Evolutionary conservation across 2,797 vertebrate genomes (phyloP), one percentile per base, ranked within the genome.

Genomic region (Acrossocheilus fasciatus): DNA sequence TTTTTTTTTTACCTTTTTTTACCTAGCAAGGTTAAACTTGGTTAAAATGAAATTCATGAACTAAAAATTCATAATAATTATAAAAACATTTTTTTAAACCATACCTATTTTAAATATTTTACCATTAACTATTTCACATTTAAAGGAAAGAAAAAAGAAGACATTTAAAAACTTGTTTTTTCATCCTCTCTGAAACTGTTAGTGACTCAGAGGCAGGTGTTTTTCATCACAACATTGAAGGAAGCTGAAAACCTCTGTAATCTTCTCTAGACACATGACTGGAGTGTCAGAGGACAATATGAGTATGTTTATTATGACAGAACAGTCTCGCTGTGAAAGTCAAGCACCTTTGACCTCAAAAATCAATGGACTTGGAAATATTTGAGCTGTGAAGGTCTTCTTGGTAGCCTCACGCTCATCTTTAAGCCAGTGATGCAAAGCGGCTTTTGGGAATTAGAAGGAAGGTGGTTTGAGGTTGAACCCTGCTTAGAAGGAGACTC

Each of bases 401-500:
- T 81, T 26, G 72, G 72, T 47, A 18, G 54, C 52, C 4, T 43
- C 12, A n/a, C 0, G 1, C 74, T 50, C 64, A 10, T 66, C 20
- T 68, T 15, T 69, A 70, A 78, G 75, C 62, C 14, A 64, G 50
- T 68, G 81, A 72, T 12, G 47, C 14, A 87, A 84, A 87, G 77
- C 70, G 17, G 86, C 82, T 87, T 87, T 78, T 52, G 36, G 26
- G 77, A 70, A 79, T 83, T 76, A 81, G 72, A 54, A 43, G 59
- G 47, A 75, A 82, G 83, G 72, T 85, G 39, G 39, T 82, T 81
- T 87, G 39, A 64, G 81, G 74, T 84, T 78, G 59, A 78, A 82
- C 79, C 50, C 70, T 70, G 72, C 39, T 88, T 77, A 85, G 77
- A 76, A 52, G 34, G 50, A 73, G 79, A 77, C 73, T 85, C 41